Evolutionary conservation across 1,140 invertebrate genomes (phyloP).

Genomic region (Bombus pyrosoma): DNA sequence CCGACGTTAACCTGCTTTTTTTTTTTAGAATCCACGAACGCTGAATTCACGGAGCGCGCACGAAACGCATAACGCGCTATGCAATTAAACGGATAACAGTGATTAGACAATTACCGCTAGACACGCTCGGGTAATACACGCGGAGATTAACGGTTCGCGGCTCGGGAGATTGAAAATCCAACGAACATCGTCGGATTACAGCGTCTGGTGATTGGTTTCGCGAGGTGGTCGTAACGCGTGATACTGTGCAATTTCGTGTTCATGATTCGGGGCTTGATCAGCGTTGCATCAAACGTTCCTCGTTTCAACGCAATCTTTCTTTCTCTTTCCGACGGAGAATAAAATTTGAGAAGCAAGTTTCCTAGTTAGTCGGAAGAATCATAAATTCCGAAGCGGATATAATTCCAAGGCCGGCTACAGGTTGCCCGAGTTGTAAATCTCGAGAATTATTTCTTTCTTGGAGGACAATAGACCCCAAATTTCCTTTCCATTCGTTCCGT

Average conservation of each 20-base stretch:
- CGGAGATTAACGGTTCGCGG: background rate
- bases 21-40: background rate
- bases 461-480: background rate
- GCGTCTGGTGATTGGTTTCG: background rate
- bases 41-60: background rate
- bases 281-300: slow-evolving; percentile 3
- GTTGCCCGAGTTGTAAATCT: background rate
- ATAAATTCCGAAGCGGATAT: background rate
- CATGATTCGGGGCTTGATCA: slow-evolving; percentile 5
- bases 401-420: background rate
- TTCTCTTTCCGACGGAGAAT: background rate
- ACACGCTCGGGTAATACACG: slow-evolving; percentile 1
- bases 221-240: slow-evolving; percentile 2
- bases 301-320: background rate
- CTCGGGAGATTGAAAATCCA: background rate
- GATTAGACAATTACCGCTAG: slow-evolving; percentile 18
- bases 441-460: background rate
- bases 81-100: background rate
- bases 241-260: slow-evolving; percentile 32
- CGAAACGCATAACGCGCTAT: background rate
- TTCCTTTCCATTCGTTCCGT: background rate
- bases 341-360: background rate
- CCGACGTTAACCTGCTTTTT: background rate
- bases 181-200: background rate
- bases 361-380: background rate